Conservation (phyloP, 2,113 vertebrate genomes). For the Smithornis capensis region DNA sequence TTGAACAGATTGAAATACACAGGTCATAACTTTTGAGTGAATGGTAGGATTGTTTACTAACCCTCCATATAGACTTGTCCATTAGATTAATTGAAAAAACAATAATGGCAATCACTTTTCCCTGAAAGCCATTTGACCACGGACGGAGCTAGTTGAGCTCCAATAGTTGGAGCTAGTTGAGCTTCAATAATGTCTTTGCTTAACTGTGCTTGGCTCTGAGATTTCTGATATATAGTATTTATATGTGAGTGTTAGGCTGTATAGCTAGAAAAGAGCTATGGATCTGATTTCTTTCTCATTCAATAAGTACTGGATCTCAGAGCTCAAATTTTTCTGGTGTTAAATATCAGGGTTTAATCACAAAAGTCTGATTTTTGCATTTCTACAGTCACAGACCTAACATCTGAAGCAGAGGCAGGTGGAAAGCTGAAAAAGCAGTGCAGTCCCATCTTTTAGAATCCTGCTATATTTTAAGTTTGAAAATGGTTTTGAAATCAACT, state of each 20-base stretch:
- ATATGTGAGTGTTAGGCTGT: not conserved
- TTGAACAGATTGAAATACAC: not conserved
- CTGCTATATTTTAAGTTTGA: not conserved
- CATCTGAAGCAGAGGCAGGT: not conserved
- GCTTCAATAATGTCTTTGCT: not conserved
- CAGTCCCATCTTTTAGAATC: not conserved
- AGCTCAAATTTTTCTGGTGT: not conserved
- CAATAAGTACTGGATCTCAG: not conserved
- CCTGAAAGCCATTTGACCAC: not conserved
- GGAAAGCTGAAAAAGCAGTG: not conserved
- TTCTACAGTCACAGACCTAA: not conserved
- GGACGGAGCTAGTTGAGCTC: too few species aligned
- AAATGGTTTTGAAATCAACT: not conserved
- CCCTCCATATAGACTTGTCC: not conserved
- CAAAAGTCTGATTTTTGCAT: not conserved
- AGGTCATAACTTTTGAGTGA: not conserved
- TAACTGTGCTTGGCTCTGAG: not conserved
- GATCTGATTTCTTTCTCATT: not conserved
- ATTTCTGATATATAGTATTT: not conserved
- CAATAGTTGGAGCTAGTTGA: too few species aligned
- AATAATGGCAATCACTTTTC: not conserved
- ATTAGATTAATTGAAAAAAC: not conserved
- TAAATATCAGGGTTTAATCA: not conserved
- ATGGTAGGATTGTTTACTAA: not conserved
- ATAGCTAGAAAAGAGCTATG: not conserved